Evolutionary conservation across 2,888 invertebrate species (phyloP), one percentile per base, ranked within the genome.

Genomic region (Thereva nobilitata): DNA sequence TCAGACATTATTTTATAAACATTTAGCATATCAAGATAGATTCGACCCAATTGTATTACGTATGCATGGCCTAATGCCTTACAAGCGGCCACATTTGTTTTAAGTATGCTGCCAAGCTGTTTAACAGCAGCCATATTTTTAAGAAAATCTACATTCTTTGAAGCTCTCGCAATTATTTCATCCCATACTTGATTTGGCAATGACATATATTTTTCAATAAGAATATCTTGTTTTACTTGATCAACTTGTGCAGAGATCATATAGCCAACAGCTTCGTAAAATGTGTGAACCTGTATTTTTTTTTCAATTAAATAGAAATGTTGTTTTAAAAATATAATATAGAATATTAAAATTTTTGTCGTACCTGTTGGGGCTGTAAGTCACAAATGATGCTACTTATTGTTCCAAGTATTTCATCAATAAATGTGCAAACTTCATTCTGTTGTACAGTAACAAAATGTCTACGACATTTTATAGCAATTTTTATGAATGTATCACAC

Each of bases 401-500:
- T 73, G 93, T 93, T 78, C 90, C 89, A 71, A 99, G 85, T 76
- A 99, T 98, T 84, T 99, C 99, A 79, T 99, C 97, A 78, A 99
- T 97, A 81, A 99, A 99, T 57, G 99, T 97, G 84, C 93, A 90
- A 45, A 91, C 89, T 83, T 99, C 99, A 49, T 97, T 97, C 71
- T 93, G 90, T 84, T 99, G 98, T 50, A 93, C 88, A 70, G 92
- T 95, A 23, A 98, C 97, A 84, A 99, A 99, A 83, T 99, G 98
- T 74, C 97, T 87, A 71, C 96, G 87, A 83, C 99, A 99, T 82
- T 99, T 99, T 75, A 96, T 86, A 40, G 99, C 96, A 77, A 99
- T 99, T 84, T 99, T 99, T 74, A 99, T 99, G 80, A 99, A 99
- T 47, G 99, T 99, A 83, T 99, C 99, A 85, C 99, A 99, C 69